Percentiles rank a stretch among this genome's conserved stretches.
These are phyloP conservation scores for Otocyon megalotis DNA, from an alignment of 2,113 vertebrate genomes.

Conservation along the genomic window DNA sequence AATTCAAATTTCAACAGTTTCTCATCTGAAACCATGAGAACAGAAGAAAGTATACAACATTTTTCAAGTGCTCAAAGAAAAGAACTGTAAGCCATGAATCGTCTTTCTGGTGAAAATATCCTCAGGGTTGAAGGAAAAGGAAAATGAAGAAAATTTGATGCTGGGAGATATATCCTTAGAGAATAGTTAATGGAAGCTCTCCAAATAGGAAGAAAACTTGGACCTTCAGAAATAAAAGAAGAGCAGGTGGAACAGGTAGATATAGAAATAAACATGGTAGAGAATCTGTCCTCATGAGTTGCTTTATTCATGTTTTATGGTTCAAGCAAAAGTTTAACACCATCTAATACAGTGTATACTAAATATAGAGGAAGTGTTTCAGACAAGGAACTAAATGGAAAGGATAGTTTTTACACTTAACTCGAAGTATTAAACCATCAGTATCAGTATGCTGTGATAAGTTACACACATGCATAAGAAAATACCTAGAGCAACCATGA, in stretches of 20 bases:
- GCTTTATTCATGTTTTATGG: neutral
- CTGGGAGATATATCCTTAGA: neutral
- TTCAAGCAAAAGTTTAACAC: neutral
- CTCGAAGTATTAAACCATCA: neutral
- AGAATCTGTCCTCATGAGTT: neutral
- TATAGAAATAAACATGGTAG: neutral
- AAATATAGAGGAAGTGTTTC: neutral
- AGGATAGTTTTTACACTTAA: neutral
- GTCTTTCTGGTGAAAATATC: neutral
- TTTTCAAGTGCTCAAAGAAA: neutral
- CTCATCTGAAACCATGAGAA: slow-evolving; percentile 3
- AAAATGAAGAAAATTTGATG: neutral
- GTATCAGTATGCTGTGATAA: neutral
- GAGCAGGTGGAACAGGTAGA: neutral
- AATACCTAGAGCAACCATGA: neutral
- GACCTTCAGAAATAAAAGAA: neutral
- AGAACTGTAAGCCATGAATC: neutral
- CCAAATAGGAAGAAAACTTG: neutral
- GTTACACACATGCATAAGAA: neutral
- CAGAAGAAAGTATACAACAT: neutral
- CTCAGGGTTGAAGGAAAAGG: neutral
- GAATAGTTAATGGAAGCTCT: neutral
- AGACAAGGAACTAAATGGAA: neutral
- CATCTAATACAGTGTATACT: neutral
- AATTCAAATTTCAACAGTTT: neutral